phyloP scores from a whole-genome alignment of 2,888 invertebrate genomes.

The Tholera decimalis region DNA sequence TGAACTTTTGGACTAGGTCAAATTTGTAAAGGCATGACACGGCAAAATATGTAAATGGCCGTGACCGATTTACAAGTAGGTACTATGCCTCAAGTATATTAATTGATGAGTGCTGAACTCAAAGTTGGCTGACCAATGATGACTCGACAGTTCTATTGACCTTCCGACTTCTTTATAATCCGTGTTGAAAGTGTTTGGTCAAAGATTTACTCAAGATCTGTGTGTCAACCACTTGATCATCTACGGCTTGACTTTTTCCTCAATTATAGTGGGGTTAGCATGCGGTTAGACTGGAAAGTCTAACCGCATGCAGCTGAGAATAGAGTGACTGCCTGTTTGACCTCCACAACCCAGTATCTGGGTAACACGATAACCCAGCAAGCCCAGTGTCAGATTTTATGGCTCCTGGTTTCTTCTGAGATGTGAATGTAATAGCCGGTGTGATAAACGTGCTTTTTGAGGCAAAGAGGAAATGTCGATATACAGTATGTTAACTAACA shows the following conservation, averaged over 20 bases:
- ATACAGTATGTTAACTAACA: no score
- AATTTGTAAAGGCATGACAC: not conserved
- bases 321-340: no score
- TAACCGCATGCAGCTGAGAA: no score
- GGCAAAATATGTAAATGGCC: slow-evolving; percentile 11
- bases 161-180: slow-evolving; percentile 30
- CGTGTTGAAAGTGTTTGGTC: slow-evolving; percentile 7
- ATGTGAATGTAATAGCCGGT: no score
- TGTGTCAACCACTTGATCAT: not conserved
- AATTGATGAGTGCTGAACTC: slow-evolving; percentile 8
- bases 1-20: not conserved
- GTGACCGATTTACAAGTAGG: slow-evolving; percentile 11
- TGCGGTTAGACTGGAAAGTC: no score
- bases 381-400: no score
- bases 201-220: not conserved
- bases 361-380: no score
- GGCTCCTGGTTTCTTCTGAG: no score
- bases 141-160: slow-evolving; percentile 14
- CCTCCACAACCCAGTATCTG: no score
- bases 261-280: no score
- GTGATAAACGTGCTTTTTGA: no score
- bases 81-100: slow-evolving; percentile 8
- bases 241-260: not conserved
- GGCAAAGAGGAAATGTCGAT: no score
- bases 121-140: slow-evolving; percentile 19